Conservation (phyloP, 2,888 invertebrate species). For the Tetrapedia diversipes region DNA sequence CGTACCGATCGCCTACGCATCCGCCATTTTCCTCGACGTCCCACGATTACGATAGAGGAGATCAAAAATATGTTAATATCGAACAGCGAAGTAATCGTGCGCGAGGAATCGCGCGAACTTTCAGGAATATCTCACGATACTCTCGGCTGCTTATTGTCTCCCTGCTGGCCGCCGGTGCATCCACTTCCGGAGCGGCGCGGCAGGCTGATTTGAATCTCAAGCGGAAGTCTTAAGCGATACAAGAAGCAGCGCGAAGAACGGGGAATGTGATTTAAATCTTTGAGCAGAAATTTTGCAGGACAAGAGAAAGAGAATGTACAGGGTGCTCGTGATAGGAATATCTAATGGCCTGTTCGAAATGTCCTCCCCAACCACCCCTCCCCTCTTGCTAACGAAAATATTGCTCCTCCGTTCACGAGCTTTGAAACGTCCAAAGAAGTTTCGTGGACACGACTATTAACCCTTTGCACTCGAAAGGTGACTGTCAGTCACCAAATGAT, state of each 20-base stretch:
- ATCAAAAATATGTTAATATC: too few species aligned
- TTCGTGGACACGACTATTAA: too few species aligned
- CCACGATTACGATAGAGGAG: too few species aligned
- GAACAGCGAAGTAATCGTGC: too few species aligned
- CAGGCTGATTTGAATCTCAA: conserved; percentile 19
- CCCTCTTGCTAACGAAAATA: conserved; percentile 16
- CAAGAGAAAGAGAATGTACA: conserved; percentile 27
- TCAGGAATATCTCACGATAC: too few species aligned
- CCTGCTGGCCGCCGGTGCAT: neutral
- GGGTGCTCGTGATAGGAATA: conserved; percentile 14
- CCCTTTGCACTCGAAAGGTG: too few species aligned
- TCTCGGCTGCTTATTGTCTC: neutral
- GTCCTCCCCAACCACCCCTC: too few species aligned
- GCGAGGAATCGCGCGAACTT: too few species aligned
- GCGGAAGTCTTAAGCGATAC: conserved; percentile 21
- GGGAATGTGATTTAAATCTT: conserved; percentile 33
- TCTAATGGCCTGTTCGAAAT: neutral
- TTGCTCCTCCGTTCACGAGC: conserved; percentile 1
- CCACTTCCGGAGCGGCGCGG: neutral
- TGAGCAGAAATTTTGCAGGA: conserved; percentile 8
- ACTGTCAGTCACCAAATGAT: too few species aligned
- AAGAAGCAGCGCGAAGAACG: conserved; percentile 14
- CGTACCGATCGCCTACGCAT: too few species aligned
- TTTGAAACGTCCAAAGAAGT: conserved; percentile 1
- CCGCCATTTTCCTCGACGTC: too few species aligned